Percentiles rank a stretch among this genome's conserved stretches.
phyloP scores from a whole-genome alignment of 2,888 invertebrate species.

The Pheosia tremula region DNA sequence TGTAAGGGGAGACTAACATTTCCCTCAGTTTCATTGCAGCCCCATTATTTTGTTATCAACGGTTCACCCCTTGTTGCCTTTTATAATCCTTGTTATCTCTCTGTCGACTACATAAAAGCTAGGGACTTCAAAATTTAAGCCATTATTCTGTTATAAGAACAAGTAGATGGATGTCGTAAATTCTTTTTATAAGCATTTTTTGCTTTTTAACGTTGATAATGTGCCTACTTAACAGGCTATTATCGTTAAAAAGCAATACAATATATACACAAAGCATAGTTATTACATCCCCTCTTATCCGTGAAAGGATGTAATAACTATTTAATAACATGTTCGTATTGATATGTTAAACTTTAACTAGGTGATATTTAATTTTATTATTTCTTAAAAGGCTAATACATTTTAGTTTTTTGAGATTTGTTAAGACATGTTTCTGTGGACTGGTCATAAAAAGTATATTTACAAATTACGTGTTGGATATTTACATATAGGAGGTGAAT shows the following conservation, averaged over 20 bases:
- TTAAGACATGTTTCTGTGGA: too few relatives aligned
- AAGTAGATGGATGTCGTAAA: conserved; percentile 65
- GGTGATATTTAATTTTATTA: too few relatives aligned
- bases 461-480: too few relatives aligned
- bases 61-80: conserved; percentile 67
- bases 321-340: not conserved
- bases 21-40: conserved; percentile 62
- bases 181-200: conserved; percentile 52
- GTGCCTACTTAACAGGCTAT: conserved; percentile 10
- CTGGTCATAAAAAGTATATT: too few relatives aligned
- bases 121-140: conserved; percentile 68
- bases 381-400: too few relatives aligned
- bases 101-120: conserved; percentile 71
- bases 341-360: not conserved
- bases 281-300: conserved; percentile 8
- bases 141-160: conserved; percentile 65
- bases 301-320: not conserved
- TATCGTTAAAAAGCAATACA: too few relatives aligned
- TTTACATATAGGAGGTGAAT: too few relatives aligned
- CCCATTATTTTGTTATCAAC: conserved; percentile 75
- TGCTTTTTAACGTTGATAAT: conserved; percentile 50
- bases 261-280: too few relatives aligned
- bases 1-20: not conserved
- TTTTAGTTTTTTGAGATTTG: too few relatives aligned
- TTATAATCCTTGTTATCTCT: conserved; percentile 75